Conservation (phyloP, 2,113 vertebrate genomes). For the Nothocercus julius region DNA sequence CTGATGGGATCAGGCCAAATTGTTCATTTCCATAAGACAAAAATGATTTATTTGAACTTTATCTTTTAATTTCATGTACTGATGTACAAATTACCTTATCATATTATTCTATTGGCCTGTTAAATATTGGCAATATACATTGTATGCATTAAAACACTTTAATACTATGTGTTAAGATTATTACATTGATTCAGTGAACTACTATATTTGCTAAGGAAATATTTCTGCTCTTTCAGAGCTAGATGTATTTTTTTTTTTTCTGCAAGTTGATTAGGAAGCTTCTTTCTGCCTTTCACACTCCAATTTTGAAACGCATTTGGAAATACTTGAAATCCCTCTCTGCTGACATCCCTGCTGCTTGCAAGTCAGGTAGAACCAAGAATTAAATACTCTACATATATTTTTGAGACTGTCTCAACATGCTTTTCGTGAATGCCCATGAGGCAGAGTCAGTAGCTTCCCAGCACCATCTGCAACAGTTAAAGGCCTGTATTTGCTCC, state of each 20-base stretch:
- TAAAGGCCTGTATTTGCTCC: rapidly evolving
- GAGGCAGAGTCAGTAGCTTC: background rate
- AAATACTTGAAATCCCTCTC: background rate
- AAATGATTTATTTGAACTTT: background rate
- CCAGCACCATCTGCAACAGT: background rate
- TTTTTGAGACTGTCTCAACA: background rate
- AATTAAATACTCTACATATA: background rate
- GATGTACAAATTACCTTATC: background rate
- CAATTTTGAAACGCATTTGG: background rate
- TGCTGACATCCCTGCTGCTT: background rate
- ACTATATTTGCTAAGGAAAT: background rate
- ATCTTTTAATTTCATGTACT: background rate
- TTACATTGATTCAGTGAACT: background rate
- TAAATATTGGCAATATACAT: background rate
- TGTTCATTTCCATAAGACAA: background rate
- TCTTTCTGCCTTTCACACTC: background rate
- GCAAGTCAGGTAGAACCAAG: background rate
- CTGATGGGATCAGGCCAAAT: background rate
- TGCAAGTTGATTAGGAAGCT: background rate
- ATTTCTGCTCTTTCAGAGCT: background rate
- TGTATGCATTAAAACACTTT: background rate
- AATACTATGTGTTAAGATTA: background rate
- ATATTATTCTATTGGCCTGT: background rate
- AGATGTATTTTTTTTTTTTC: background rate
- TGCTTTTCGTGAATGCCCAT: rapidly evolving